These are phyloP conservation scores for Naso thynnoides DNA, from an alignment of 2,797 vertebrate genomes.

Conservation along the genomic window DNA sequence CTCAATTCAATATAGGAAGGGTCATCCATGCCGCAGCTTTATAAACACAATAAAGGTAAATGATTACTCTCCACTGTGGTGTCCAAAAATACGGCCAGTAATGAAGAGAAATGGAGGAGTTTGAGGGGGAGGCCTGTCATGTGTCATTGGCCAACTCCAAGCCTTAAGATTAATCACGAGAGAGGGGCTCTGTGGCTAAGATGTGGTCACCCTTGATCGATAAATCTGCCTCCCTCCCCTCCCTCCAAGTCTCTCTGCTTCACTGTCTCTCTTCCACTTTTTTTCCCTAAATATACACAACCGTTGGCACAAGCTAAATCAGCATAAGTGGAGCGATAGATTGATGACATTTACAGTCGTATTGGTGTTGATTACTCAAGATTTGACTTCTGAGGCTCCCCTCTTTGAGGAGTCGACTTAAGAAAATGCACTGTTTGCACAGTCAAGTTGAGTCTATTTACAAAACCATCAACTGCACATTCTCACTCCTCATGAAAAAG, in stretches of 20 bases:
- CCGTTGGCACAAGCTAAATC: conserved; percentile 69
- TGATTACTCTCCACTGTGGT: conserved; percentile 85
- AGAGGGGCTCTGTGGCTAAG: conserved; percentile 83
- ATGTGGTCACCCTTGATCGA: conserved; percentile 87
- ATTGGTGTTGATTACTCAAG: conserved; percentile 69
- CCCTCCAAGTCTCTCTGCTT: conserved; percentile 54
- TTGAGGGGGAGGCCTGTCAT: conserved; percentile 86
- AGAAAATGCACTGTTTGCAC: conserved; percentile 55
- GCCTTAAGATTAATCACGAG: conserved; percentile 86
- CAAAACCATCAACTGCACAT: conserved; percentile 62
- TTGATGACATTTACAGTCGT: conserved; percentile 79
- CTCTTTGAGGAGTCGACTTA: conserved; percentile 55
- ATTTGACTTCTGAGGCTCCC: conserved; percentile 58
- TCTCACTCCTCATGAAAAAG: conserved; percentile 57
- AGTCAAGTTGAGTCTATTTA: conserved; percentile 61
- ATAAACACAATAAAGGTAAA: conserved; percentile 94
- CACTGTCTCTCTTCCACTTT: conserved; percentile 52
- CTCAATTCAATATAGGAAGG: conserved; percentile 95
- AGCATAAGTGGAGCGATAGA: conserved; percentile 82
- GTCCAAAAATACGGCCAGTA: conserved; percentile 86
- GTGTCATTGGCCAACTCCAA: conserved; percentile 87
- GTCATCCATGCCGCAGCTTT: conserved; percentile 89
- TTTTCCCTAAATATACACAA: conserved; percentile 57
- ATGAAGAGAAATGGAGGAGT: conserved; percentile 90
- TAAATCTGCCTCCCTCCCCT: conserved; percentile 74